These are phyloP conservation scores for Camponotus pennsylvanicus DNA, from an alignment of 1,140 invertebrate species.

Conservation along the genomic window DNA sequence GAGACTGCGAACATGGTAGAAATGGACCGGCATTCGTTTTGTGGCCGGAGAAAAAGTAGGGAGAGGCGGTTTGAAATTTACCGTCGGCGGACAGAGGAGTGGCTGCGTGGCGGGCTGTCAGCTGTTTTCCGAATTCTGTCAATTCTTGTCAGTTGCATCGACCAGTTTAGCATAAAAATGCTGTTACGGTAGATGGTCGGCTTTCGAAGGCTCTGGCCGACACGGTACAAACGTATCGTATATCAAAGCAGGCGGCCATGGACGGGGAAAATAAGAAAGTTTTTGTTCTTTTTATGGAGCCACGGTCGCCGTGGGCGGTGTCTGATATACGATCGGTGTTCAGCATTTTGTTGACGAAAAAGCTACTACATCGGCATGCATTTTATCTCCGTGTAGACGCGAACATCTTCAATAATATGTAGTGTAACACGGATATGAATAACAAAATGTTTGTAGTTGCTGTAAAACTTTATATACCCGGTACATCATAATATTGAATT, in stretches of 20 bases:
- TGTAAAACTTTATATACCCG: not conserved
- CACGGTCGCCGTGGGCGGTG: constrained; percentile 73
- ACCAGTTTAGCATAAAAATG: constrained; percentile 79
- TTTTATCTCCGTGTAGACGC: constrained; percentile 60
- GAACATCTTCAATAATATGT: constrained; percentile 54
- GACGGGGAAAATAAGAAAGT: constrained; percentile 76
- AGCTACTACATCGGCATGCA: constrained; percentile 69
- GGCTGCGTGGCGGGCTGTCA: constrained; percentile 70
- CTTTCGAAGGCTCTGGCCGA: constrained; percentile 75
- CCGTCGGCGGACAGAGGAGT: constrained; percentile 68
- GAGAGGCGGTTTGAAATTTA: constrained; percentile 70
- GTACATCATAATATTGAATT: not conserved
- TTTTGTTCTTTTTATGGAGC: constrained; percentile 75
- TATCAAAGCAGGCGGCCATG: constrained; percentile 79
- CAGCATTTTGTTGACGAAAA: constrained; percentile 77
- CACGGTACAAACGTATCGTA: constrained; percentile 80
- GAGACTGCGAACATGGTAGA: constrained; percentile 52
- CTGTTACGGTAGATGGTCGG: constrained; percentile 77
- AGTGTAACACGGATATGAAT: not conserved
- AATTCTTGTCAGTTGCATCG: constrained; percentile 78
- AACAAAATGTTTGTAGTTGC: not conserved
- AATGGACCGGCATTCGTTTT: constrained; percentile 53
- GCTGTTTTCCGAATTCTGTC: constrained; percentile 79
- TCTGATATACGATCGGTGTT: constrained; percentile 76
- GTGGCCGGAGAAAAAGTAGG: constrained; percentile 50